phyloP scores from a whole-genome alignment of 2,888 invertebrate genomes.

The Graphium colonna region DNA sequence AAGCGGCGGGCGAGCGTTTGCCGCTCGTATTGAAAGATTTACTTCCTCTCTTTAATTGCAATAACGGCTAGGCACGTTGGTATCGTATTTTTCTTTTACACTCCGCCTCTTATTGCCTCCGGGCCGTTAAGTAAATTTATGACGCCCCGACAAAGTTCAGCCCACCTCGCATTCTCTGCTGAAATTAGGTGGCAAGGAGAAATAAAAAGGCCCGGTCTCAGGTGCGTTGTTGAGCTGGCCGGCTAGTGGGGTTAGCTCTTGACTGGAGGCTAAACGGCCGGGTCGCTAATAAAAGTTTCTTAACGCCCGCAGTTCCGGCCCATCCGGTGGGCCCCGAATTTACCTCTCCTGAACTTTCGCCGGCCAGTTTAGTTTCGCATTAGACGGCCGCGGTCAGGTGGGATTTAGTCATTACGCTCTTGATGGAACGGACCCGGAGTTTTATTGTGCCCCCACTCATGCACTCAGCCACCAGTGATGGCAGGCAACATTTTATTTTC shows the following conservation, averaged over 20 bases:
- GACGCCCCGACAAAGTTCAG: constrained; percentile 77
- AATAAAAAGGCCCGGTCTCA: constrained; percentile 73
- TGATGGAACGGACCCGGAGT: constrained; percentile 48
- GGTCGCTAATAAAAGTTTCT: constrained; percentile 74
- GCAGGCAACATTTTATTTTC: constrained; percentile 61
- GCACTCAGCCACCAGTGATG: constrained; percentile 28
- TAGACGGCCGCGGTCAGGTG: constrained; percentile 53
- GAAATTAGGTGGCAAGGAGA: constrained; percentile 75
- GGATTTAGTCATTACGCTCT: constrained; percentile 50
- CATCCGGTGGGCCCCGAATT: constrained; percentile 60
- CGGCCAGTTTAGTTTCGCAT: constrained; percentile 49
- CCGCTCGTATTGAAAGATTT: constrained; percentile 79
- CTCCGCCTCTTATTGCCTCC: constrained; percentile 79
- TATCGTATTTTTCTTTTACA: constrained; percentile 81
- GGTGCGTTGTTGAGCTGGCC: constrained; percentile 61
- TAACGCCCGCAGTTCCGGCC: constrained; percentile 71
- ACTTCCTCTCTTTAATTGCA: constrained; percentile 81
- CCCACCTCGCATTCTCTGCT: constrained; percentile 69
- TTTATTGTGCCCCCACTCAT: constrained; percentile 51
- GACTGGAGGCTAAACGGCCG: constrained; percentile 70
- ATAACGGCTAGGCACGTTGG: constrained; percentile 80
- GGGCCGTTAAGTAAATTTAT: constrained; percentile 80
- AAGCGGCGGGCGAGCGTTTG: constrained; percentile 71
- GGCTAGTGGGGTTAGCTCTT: constrained; percentile 69
- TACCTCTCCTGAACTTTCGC: constrained; percentile 55